These are phyloP conservation scores for Brachyrhaphis roseni DNA, from an alignment of 2,797 vertebrate genomes.

Conservation along the genomic window DNA sequence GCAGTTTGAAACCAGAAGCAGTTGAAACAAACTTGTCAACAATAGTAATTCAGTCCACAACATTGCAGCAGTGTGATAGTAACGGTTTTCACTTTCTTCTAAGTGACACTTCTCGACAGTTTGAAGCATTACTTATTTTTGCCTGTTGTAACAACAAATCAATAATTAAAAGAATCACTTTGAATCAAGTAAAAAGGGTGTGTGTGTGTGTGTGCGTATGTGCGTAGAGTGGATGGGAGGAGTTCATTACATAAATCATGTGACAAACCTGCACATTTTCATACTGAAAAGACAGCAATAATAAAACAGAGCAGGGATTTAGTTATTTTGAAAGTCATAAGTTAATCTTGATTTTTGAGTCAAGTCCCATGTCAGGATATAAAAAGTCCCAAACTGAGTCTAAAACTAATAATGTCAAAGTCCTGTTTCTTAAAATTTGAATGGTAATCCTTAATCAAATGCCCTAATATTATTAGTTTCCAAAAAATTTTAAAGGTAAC, in stretches of 20 bases:
- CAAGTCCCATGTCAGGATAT: background rate
- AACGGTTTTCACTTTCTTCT: constrained; percentile 1
- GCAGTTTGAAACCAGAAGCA: constrained; percentile 60
- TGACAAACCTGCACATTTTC: background rate
- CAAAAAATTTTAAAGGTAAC: background rate
- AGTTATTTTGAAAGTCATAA: background rate
- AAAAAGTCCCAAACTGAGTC: background rate
- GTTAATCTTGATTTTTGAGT: background rate
- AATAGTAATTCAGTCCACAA: constrained; percentile 44
- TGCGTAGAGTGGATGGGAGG: too few relatives aligned
- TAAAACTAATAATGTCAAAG: background rate
- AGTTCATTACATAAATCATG: background rate
- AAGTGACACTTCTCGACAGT: background rate
- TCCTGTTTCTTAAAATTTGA: background rate
- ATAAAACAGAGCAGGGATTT: background rate
- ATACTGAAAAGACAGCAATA: background rate
- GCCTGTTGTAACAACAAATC: background rate
- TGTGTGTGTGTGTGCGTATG: too few relatives aligned
- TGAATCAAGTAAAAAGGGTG: too few relatives aligned
- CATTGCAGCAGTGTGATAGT: constrained; percentile 11
- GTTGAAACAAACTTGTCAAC: constrained; percentile 68
- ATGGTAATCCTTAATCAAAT: background rate
- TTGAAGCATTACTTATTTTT: background rate
- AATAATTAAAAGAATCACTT: background rate
- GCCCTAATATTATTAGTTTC: background rate